Conservation (phyloP, 2,888 invertebrate species). For the Desoria tigrina region DNA sequence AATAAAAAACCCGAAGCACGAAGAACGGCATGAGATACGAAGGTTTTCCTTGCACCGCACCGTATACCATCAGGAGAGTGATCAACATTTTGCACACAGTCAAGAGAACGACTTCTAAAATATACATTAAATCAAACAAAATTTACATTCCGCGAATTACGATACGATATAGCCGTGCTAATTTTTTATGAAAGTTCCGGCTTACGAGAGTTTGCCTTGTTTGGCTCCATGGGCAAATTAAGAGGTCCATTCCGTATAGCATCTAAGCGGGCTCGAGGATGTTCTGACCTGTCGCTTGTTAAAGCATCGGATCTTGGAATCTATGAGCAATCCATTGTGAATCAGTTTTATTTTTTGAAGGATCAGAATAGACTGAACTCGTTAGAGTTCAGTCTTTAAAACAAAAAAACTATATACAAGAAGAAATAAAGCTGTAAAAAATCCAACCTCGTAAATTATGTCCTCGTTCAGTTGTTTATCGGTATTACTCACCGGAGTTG, state of each 20-base stretch:
- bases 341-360: not conserved
- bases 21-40: constrained; percentile 86
- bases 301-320: constrained; percentile 32
- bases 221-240: constrained; percentile 38
- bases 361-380: no score
- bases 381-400: no score
- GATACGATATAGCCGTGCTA: no score
- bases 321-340: constrained; percentile 19
- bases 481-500: constrained; percentile 70
- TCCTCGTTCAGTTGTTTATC: constrained; percentile 28
- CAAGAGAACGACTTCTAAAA: constrained; percentile 75
- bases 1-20: constrained; percentile 85
- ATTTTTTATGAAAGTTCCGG: no score
- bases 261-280: constrained; percentile 32
- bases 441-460: constrained; percentile 22
- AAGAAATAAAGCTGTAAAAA: no score
- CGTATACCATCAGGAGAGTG: constrained; percentile 81
- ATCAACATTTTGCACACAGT: constrained; percentile 80
- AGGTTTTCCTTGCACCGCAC: constrained; percentile 78
- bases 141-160: no score
- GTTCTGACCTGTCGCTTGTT: constrained; percentile 32
- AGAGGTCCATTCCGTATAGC: constrained; percentile 41
- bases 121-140: no score
- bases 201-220: constrained; percentile 50
- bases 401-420: no score